A percentile compares a stretch with the other conserved stretches of the same genome.
phyloP scores from a whole-genome alignment of 2,888 invertebrate species.

The Heteropelma amictum region DNA sequence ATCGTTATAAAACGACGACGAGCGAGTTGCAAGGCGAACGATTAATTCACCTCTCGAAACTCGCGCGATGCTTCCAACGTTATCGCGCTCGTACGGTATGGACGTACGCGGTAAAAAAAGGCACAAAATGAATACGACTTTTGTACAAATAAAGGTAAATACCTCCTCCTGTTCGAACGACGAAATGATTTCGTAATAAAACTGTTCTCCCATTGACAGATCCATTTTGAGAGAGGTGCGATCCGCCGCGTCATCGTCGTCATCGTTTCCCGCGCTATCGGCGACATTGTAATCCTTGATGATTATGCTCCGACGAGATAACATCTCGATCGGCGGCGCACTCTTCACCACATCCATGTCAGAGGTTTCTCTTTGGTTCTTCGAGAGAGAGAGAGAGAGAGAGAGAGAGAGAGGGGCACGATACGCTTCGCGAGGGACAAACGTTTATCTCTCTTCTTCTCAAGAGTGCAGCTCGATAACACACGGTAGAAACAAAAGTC shows the following conservation, averaged over 20 bases:
- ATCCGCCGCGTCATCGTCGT: conserved; percentile 68
- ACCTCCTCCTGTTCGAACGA: conserved; percentile 76
- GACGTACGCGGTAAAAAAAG: too few relatives aligned
- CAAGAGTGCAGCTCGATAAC: too few relatives aligned
- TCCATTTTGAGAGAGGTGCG: conserved; percentile 72
- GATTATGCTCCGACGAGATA: conserved; percentile 72
- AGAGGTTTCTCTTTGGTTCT: background rate
- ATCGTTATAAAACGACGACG: background rate
- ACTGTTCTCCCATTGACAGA: conserved; percentile 75
- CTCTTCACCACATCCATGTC: conserved; percentile 74
- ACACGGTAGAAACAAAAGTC: too few relatives aligned
- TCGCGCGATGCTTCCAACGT: too few relatives aligned
- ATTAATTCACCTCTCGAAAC: too few relatives aligned
- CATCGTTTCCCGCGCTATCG: conserved; percentile 64
- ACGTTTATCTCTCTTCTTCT: too few relatives aligned
- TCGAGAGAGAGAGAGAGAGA: background rate
- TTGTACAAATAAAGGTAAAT: conserved; percentile 57
- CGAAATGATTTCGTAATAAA: conserved; percentile 77
- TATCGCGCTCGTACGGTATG: too few relatives aligned
- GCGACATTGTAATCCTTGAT: conserved; percentile 72
- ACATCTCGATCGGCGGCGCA: conserved; percentile 73
- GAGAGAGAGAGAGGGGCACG: background rate
- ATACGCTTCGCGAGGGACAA: too few relatives aligned
- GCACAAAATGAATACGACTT: too few relatives aligned
- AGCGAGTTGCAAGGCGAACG: too few relatives aligned